phyloP scores from a whole-genome alignment of 1,140 invertebrate genomes.

The Ceratina japonica region DNA sequence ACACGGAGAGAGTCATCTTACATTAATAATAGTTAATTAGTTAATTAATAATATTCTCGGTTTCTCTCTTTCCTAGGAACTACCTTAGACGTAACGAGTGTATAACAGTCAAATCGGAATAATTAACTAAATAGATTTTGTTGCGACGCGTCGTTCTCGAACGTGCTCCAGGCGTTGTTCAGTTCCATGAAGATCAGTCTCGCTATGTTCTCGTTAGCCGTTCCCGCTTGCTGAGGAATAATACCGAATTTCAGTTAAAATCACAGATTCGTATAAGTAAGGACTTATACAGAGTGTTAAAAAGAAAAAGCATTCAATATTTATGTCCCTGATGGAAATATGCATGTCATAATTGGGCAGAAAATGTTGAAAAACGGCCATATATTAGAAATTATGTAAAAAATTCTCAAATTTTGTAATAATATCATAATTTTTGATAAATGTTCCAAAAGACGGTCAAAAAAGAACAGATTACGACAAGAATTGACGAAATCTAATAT shows the following conservation, averaged over 20 bases:
- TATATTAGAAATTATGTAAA: no score
- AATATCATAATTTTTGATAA: no score
- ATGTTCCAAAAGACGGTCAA: no score
- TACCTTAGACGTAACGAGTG: constrained; percentile 71
- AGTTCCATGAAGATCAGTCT: constrained; percentile 99
- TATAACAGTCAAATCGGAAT: constrained; percentile 67
- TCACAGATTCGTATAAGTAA: no score
- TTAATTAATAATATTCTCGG: constrained; percentile 58
- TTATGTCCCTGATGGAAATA: no score
- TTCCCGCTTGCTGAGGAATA: constrained; percentile 88
- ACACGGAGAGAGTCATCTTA: constrained; percentile 65
- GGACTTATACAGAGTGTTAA: no score
- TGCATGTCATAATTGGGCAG: no score
- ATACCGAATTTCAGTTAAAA: not conserved
- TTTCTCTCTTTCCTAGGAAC: constrained; percentile 62
- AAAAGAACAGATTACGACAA: no score
- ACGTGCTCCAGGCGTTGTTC: constrained; percentile 98
- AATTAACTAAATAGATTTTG: constrained; percentile 89
- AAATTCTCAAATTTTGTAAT: no score
- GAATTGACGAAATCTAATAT: no score
- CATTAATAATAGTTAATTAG: constrained; percentile 49
- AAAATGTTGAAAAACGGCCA: no score
- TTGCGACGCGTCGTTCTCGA: constrained; percentile 94
- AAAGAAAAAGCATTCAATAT: no score
- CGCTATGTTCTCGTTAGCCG: constrained; percentile 93